Conservation (phyloP, 2,888 invertebrate genomes). For the Orthosia incerta region DNA sequence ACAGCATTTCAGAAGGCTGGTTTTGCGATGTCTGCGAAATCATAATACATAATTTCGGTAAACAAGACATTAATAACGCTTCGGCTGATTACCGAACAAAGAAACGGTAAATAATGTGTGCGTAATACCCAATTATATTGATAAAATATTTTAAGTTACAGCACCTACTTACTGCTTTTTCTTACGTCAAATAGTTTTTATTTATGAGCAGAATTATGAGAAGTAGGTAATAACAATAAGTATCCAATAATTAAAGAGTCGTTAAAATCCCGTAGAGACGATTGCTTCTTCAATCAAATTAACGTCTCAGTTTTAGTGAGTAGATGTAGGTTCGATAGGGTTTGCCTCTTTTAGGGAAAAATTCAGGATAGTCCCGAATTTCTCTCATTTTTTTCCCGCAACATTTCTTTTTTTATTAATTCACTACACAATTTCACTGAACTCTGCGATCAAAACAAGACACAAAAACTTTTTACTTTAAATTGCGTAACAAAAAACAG, state of each 20-base stretch:
- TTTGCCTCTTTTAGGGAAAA: background rate
- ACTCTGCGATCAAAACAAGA: conserved; percentile 15
- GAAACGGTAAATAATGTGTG: conserved; percentile 31
- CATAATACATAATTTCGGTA: conserved; percentile 38
- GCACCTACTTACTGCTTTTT: background rate
- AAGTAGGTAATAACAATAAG: background rate
- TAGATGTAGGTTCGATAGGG: background rate
- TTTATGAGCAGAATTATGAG: conserved; percentile 1
- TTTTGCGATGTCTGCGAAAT: conserved; percentile 19
- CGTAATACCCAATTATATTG: conserved; percentile 45
- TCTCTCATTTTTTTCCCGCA: too few relatives aligned
- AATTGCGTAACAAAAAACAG: conserved; percentile 54
- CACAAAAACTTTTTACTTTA: conserved; percentile 10
- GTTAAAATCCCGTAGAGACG: background rate
- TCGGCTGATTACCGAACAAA: conserved; percentile 36
- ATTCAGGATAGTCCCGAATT: background rate
- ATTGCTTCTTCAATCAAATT: background rate
- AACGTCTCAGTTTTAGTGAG: background rate
- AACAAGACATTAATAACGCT: conserved; percentile 29
- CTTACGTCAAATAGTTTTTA: conserved; percentile 7
- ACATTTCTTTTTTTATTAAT: background rate
- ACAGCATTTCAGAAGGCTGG: conserved; percentile 17
- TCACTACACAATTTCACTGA: background rate
- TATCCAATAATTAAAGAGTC: background rate
- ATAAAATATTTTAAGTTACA: conserved; percentile 31